Conservation (phyloP, 2,797 vertebrate genomes). For the Pelobates cultripes region DNA sequence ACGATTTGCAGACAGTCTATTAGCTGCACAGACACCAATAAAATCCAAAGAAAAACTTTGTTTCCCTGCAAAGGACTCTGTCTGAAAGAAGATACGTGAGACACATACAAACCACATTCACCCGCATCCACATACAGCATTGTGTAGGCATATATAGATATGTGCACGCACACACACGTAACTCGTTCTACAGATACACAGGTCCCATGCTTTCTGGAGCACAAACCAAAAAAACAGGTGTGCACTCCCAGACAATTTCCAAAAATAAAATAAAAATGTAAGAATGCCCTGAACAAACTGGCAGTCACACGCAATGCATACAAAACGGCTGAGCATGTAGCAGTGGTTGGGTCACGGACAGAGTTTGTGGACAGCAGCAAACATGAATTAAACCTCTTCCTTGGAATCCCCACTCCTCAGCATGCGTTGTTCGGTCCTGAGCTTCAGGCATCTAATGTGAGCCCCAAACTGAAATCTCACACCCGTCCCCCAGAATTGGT, state of each 20-base stretch:
- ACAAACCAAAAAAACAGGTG: constrained; percentile 43
- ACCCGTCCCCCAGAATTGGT: constrained; percentile 80
- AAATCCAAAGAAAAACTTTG: too few species aligned
- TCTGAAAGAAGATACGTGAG: not conserved
- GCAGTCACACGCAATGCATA: not conserved
- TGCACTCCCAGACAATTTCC: constrained; percentile 58
- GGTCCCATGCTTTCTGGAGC: constrained; percentile 44
- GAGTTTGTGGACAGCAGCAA: constrained; percentile 36
- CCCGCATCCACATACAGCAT: constrained; percentile 58
- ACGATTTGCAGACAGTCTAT: too few species aligned
- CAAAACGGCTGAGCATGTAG: not conserved
- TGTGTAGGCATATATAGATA: constrained; percentile 27
- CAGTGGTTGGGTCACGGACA: constrained; percentile 7
- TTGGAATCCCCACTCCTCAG: constrained; percentile 2
- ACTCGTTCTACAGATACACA: constrained; percentile 21
- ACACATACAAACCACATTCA: not conserved
- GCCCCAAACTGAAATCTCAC: constrained; percentile 55
- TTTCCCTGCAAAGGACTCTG: too few species aligned
- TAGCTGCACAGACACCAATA: too few species aligned
- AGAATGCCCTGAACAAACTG: not conserved
- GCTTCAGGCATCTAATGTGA: not conserved
- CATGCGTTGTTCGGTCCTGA: constrained; percentile 23
- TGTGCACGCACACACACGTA: constrained; percentile 56
- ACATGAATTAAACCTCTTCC: constrained; percentile 21
- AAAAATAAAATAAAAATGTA: constrained; percentile 25